These are phyloP conservation scores for Sorex araneus DNA, from an alignment of 2,113 vertebrate genomes.

Conservation along the genomic window DNA sequence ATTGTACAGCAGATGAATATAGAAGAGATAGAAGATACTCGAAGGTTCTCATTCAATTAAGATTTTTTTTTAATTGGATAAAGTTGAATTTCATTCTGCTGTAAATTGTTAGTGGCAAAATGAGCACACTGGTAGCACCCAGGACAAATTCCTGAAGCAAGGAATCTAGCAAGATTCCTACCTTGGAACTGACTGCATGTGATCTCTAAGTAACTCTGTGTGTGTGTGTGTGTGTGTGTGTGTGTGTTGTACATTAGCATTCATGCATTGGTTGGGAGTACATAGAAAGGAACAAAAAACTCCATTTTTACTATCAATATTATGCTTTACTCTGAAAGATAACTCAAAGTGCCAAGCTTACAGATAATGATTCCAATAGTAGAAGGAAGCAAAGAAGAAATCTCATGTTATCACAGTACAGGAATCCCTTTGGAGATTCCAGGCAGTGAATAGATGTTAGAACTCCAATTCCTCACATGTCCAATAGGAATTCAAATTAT, in stretches of 20 bases:
- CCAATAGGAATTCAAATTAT: constrained; percentile 47
- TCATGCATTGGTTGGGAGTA: background rate
- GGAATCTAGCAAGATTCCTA: background rate
- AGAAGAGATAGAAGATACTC: constrained; percentile 3
- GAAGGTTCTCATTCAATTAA: constrained; percentile 25
- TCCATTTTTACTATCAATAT: background rate
- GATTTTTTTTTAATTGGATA: background rate
- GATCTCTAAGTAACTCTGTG: background rate
- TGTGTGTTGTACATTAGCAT: background rate
- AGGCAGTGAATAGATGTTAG: background rate
- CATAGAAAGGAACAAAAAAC: background rate
- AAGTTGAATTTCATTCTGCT: constrained; percentile 15
- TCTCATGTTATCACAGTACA: background rate
- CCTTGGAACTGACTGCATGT: background rate
- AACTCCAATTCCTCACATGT: background rate
- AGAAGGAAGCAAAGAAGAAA: constrained; percentile 3
- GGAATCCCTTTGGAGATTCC: background rate
- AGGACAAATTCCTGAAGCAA: constrained; percentile 6
- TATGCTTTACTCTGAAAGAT: constrained; percentile 48
- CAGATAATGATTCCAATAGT: background rate
- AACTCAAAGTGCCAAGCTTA: background rate
- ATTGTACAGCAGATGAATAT: background rate
- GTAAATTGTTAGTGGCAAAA: background rate
- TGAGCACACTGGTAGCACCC: background rate
- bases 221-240: background rate